Base-by-base conservation (phyloP, 2,113 vertebrate genomes). In the Microtus ochrogaster region DNA sequence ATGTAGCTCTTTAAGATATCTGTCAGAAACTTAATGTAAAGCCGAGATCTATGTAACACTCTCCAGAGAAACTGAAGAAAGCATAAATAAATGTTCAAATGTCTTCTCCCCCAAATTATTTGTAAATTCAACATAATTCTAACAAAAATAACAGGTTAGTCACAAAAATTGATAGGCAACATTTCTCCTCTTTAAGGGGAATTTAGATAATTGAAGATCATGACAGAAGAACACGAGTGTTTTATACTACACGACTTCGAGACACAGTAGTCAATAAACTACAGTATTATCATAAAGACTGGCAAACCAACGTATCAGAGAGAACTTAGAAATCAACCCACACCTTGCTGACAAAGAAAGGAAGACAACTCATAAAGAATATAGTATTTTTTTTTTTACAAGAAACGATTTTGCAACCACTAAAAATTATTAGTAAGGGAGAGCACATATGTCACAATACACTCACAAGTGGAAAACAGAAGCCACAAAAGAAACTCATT, bases 41-140 rank as follows among this genome's bases (percentile, higher is more conserved):
- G 96, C 0, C 87, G 89, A 84, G 95, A 93, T n/a, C 3, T 39
- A 47, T 41, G 39, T 70, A 78, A 76, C 2, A n/a, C 0, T 55
- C 33, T 9, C 90, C 16, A 92, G 11, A 90, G 39, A 79, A 96
- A 90, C 11, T 58, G 22, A 70, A 95, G 65, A 97, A 97, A 79
- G n/a, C 26, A n/a, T 83, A 63, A 90, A 73, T 49, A 82, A 87
- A 87, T 26, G 66, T 47, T 91, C 24, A 89, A 39, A 66, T 63
- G 36, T 41, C 58, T 65, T 11, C 19, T 10, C 17, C 82, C 17
- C 77, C 36, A 47, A 89, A 36, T 81, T 39, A 81, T 74, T 21
- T 39, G 30, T 1, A 77, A 26, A 85, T 52, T 84, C 95, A 22
- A 95, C 58, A 17, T 1, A 89, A 94, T 83, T 1, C 41, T 61